Evolutionary conservation across 2,113 vertebrate species (phyloP).

Genomic region (Myotis lucifugus): DNA sequence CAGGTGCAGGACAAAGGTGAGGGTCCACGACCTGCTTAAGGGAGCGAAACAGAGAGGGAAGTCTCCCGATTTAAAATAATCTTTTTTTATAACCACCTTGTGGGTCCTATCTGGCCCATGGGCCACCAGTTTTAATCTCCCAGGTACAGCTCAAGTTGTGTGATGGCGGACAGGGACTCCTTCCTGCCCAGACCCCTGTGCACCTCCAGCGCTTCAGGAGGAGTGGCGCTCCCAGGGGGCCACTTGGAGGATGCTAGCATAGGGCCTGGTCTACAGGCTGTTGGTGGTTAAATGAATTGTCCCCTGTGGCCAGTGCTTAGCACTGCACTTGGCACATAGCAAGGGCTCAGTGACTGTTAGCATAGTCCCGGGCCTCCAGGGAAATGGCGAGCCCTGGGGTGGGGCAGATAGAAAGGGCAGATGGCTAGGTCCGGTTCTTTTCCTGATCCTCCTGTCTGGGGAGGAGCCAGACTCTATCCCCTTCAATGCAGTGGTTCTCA

Average conservation of each 20-base stretch:
- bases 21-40: neutral
- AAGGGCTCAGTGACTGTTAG: neutral
- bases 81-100: neutral
- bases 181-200: no score
- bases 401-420: neutral
- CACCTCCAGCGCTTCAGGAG: neutral
- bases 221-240: accelerated
- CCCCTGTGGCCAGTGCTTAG: neutral
- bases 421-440: neutral
- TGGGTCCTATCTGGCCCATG: neutral
- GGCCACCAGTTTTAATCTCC: neutral
- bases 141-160: neutral
- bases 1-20: neutral
- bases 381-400: neutral
- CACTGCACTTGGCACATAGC: neutral
- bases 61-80: neutral
- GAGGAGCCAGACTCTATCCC: neutral
- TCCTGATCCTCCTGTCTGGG: no score
- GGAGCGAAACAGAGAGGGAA: neutral
- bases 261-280: neutral
- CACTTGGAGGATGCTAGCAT: neutral
- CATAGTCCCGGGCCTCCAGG: neutral
- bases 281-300: neutral
- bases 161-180: neutral
- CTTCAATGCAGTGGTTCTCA: no score